phyloP scores from a whole-genome alignment of 2,888 invertebrate genomes.

The Megamerina dolium region DNA sequence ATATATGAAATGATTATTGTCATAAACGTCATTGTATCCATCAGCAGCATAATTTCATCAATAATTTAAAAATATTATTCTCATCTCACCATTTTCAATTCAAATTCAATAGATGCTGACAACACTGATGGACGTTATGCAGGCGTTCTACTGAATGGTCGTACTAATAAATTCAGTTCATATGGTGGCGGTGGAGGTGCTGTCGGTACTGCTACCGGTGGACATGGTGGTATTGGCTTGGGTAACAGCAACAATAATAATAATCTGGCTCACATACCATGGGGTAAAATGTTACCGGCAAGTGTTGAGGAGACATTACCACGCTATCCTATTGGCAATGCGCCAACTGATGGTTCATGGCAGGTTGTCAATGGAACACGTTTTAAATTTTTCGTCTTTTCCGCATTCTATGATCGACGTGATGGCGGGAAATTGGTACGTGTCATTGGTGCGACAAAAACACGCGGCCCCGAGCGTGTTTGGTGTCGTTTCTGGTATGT shows the following conservation, averaged over 20 bases:
- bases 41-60: too few species aligned
- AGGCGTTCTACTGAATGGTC: constrained; percentile 34
- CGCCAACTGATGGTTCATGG: constrained; percentile 72
- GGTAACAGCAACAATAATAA: constrained; percentile 24
- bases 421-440: constrained; percentile 61
- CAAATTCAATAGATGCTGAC: constrained; percentile 32
- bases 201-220: constrained; percentile 17
- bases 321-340: constrained; percentile 59
- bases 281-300: constrained; percentile 46
- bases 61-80: too few species aligned
- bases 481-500: constrained; percentile 75
- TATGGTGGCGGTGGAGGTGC: constrained; percentile 18
- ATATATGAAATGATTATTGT: too few species aligned
- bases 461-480: constrained; percentile 74
- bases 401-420: constrained; percentile 80
- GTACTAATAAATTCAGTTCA: constrained; percentile 1
- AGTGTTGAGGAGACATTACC: constrained; percentile 53
- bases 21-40: too few species aligned
- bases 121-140: constrained; percentile 32
- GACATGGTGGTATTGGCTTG: constrained; percentile 20
- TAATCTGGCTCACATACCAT: constrained; percentile 44
- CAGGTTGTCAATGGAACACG: constrained; percentile 56
- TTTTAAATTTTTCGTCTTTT: constrained; percentile 86
- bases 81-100: neutral
- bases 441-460: constrained; percentile 83